These are phyloP conservation scores for Orthosia gothica DNA, from an alignment of 2,888 invertebrate species.

Conservation along the genomic window DNA sequence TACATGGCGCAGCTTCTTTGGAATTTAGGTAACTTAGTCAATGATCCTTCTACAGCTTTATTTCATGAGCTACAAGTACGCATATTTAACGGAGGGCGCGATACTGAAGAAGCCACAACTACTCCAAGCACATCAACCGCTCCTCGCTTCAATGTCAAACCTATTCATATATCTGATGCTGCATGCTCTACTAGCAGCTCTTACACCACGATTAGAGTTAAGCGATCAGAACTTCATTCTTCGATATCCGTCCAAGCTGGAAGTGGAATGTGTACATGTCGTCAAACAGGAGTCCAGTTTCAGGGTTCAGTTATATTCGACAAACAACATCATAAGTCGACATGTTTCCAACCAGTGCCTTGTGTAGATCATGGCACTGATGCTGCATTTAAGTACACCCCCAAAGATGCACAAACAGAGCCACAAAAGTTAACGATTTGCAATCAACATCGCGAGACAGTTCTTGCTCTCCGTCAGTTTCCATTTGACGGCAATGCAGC, in stretches of 20 bases:
- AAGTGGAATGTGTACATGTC: constrained; percentile 54
- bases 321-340: constrained; percentile 71
- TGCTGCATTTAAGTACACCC: constrained; percentile 51
- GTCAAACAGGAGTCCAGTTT: constrained; percentile 74
- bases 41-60: constrained; percentile 80
- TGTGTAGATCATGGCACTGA: constrained; percentile 68
- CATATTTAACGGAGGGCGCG: constrained; percentile 59
- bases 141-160: constrained; percentile 4
- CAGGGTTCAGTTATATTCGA: constrained; percentile 46
- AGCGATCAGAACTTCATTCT: constrained; percentile 57
- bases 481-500: constrained; percentile 40
- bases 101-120: not conserved
- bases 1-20: constrained; percentile 79
- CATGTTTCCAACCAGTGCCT: constrained; percentile 68
- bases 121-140: constrained; percentile 27
- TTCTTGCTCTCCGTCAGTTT: constrained; percentile 74
- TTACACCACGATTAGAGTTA: constrained; percentile 22
- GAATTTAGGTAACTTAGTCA: constrained; percentile 80
- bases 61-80: constrained; percentile 73
- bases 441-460: constrained; percentile 73
- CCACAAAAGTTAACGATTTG: constrained; percentile 73
- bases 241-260: constrained; percentile 75
- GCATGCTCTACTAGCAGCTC: constrained; percentile 33
- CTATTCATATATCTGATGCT: constrained; percentile 3
- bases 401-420: constrained; percentile 72